These are phyloP conservation scores for Tiphia femorata DNA, from an alignment of 2,888 invertebrate species.

Conservation along the genomic window DNA sequence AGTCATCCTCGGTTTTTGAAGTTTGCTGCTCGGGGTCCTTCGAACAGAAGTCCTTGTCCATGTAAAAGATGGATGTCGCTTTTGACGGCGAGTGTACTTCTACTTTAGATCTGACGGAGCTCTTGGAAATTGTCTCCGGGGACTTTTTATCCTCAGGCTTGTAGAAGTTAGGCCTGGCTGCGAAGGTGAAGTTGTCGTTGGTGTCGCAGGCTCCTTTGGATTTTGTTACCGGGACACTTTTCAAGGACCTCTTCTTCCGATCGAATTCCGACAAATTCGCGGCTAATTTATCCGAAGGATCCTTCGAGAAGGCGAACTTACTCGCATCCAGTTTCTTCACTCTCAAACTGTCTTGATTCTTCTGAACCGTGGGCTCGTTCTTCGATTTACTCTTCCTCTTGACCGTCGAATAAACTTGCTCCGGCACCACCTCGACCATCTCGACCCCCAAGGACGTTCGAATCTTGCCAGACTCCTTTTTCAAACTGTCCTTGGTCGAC, in stretches of 20 bases:
- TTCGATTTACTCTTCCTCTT: constrained; percentile 34
- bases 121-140: constrained; percentile 11
- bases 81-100: constrained; percentile 28
- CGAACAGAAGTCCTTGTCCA: not conserved
- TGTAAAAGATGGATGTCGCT: constrained; percentile 23
- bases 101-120: constrained; percentile 7
- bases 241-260: constrained; percentile 13
- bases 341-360: constrained; percentile 10
- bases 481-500: not conserved
- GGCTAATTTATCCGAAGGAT: constrained; percentile 30
- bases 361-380: constrained; percentile 10
- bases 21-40: constrained; percentile 13
- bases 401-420: constrained; percentile 46
- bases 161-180: constrained; percentile 46
- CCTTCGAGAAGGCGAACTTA: constrained; percentile 40
- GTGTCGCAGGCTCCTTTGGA: constrained; percentile 7
- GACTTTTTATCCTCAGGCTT: constrained; percentile 7
- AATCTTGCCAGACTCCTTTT: not conserved
- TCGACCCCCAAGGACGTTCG: not conserved
- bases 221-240: constrained; percentile 10
- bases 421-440: too few relatives aligned
- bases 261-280: too few relatives aligned
- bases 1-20: constrained; percentile 23
- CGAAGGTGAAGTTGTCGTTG: constrained; percentile 57
- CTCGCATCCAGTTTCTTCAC: constrained; percentile 31